Conservation (phyloP, 2,113 vertebrate species). For the Saccopteryx leptura region DNA sequence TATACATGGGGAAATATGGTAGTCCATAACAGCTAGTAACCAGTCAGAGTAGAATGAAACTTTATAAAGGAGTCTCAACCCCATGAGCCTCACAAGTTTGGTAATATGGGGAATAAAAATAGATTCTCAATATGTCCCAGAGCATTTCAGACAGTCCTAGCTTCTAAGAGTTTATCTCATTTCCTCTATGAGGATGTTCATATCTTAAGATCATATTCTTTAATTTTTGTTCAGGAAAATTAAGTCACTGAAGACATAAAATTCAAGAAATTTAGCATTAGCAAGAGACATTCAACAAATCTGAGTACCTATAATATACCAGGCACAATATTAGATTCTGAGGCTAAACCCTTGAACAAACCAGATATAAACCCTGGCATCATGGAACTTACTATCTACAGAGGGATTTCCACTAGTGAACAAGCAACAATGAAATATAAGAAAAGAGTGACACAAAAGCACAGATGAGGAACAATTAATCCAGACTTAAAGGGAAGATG, state of each 20-base stretch:
- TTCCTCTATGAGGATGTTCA: neutral
- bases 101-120: neutral
- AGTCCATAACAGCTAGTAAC: neutral
- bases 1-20: no score
- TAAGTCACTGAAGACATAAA: neutral
- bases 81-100: neutral
- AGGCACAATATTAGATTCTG: neutral
- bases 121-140: neutral
- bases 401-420: neutral
- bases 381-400: neutral
- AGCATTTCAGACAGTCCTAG: neutral
- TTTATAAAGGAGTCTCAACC: neutral
- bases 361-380: neutral
- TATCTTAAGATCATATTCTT: slow-evolving; percentile 7
- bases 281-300: neutral
- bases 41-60: neutral
- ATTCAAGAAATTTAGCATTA: neutral
- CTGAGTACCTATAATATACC: neutral
- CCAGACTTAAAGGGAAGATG: neutral
- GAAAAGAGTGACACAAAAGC: neutral
- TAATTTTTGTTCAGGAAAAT: slow-evolving; percentile 3
- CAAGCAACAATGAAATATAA: neutral
- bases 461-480: neutral
- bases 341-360: neutral
- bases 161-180: slow-evolving; percentile 3